Evolutionary conservation across 2,113 vertebrate species (phyloP), one percentile per base, ranked within the genome.

Genomic region (Triplophysa tibetana): DNA sequence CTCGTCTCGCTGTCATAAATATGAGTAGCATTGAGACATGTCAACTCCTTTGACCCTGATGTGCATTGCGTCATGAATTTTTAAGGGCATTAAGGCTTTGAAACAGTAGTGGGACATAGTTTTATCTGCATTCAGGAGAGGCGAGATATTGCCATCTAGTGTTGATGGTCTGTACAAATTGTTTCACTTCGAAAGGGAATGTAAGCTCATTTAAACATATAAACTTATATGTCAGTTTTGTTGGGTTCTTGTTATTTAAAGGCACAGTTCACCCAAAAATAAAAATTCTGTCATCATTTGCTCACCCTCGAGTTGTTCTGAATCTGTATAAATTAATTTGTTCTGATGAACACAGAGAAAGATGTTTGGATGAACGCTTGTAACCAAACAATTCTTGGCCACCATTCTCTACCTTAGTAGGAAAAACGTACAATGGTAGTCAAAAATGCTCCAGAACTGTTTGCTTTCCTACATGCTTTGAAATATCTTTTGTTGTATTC

Each of bases 121-220:
- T 48, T 12, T 21, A 41, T 29, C 16, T 29, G 24, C 29, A 33
- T 54, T 11, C 7, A 58, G 69, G 21, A 41, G 29, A 73, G 69
- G 78, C 19, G 60, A 79, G 58, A 79, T 52, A 65, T 41, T 64
- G 58, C 68, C 78, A 70, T 70, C 68, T 79, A 72, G 68, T 79
- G 78, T 68, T 69, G 41, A 61, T 65, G 75, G 12, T 45, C 8
- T 16, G n/a, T 17, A 48, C 26, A 69, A 29, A 29, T 29, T 29
- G 29, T 29, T 29, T 29, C 29, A 29, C 29, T 29, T 41, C 67
- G 8, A 29, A 38, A 38, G 7, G 33, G 5, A 26, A 65, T 19
- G n/a, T 77, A 19, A 77, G 26, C 63, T 66, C 14, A 50, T 13
- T 13, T 50, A 7, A 14, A 50, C 48, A 50, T 14, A 50, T 3